Base-by-base conservation (phyloP, 2,888 invertebrate genomes). In the Tipula unca region DNA sequence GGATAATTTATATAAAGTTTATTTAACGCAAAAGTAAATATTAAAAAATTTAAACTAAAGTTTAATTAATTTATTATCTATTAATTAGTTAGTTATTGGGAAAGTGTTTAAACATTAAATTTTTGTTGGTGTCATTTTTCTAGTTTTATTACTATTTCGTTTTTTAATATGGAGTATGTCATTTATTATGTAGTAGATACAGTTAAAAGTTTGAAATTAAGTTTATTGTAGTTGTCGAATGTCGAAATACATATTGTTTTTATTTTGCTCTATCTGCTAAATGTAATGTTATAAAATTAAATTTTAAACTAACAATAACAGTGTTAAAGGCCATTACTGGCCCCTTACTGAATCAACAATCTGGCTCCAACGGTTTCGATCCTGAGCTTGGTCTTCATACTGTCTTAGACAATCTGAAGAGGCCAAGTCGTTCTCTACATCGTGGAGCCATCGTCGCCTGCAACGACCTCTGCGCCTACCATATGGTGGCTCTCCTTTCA, bases 1-100 rank as follows among this genome's bases (percentile, higher is more conserved):
- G 69, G 69, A 69, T 69, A 69, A 69, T 69, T 25, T 69, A 69
- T 69, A 69, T 69, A 69, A 69, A 69, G 69, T 69, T 69, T 69
- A 69, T 69, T 69, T 69, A 69, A 69, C 10, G 69, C 25, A 69
- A 69, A 69, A 69, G 69, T 69, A 69, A 69, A 69, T 69, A 69
- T 69, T 69, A 69, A 25, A 20, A 0, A 54, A 54, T 17, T n/a
- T 17, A 17, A 54, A 10, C 39, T 35, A 39, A 39, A 39, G 39
- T 39, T 39, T 1, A 39, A 48, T 48, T 48, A n/a, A n/a, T n/a
- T 42, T 42, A n/a, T n/a, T 4, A n/a, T 3, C 48, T 48, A 48
- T 48, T 25, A 69, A 69, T 69, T 69, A 69, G 25, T 20, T 69
- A 25, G 14, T 13, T 69, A 25, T 69, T 69, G 69, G 69, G 25